Percentiles rank a stretch among this genome's conserved stretches.
These are phyloP conservation scores for Sterrhoptilus dennistouni DNA, from an alignment of 2,113 vertebrate species.

Conservation along the genomic window DNA sequence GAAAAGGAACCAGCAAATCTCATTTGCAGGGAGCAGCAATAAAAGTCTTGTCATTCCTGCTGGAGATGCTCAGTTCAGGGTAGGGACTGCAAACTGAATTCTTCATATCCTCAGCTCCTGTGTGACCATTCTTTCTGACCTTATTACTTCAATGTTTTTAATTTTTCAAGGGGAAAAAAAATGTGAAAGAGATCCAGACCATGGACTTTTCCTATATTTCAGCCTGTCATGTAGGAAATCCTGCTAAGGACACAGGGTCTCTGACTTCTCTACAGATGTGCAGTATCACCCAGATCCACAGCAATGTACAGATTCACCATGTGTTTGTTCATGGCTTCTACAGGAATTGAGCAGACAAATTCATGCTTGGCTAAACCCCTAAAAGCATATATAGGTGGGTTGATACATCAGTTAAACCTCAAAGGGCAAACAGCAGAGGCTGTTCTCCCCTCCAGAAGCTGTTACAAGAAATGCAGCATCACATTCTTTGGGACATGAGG, in stretches of 20 bases:
- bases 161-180: not conserved
- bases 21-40: not conserved
- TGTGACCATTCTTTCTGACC: not conserved
- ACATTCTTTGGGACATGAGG: not conserved
- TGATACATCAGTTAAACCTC: not conserved
- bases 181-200: not conserved
- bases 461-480: not conserved
- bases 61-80: not conserved
- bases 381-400: not conserved
- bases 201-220: not conserved
- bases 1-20: not conserved
- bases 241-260: not conserved
- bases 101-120: not conserved
- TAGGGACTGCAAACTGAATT: not conserved
- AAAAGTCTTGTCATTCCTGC: not conserved
- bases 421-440: not conserved
- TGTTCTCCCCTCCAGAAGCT: not conserved
- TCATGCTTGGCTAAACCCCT: not conserved
- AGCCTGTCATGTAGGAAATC: not conserved
- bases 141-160: not conserved
- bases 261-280: not conserved
- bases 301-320: rapidly evolving
- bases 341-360: not conserved
- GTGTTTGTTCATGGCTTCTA: not conserved
- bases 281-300: not conserved